A percentile compares a stretch with the other conserved stretches of the same genome.
These are phyloP conservation scores for Propithecus perrieri DNA, from an alignment of 2,797 vertebrate genomes.

Conservation along the genomic window DNA sequence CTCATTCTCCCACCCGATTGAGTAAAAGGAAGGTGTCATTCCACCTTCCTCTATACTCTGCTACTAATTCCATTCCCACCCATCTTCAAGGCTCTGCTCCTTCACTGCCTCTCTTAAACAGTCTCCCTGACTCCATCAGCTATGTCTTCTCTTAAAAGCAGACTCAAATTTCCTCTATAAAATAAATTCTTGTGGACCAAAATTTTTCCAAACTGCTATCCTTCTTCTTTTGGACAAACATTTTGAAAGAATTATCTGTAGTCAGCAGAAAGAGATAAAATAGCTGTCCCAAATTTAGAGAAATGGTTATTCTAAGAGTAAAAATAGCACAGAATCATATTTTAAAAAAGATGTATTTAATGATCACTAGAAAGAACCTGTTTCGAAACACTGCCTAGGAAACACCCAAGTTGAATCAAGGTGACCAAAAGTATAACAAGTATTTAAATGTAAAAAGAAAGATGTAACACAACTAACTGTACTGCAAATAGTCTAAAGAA, in stretches of 20 bases:
- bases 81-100: neutral
- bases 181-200: constrained; percentile 2
- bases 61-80: neutral
- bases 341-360: neutral
- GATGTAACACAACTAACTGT: neutral
- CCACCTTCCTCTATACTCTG: neutral
- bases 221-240: neutral
- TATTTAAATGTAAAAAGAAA: constrained; percentile 5
- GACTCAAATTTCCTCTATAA: neutral
- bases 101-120: neutral
- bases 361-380: constrained; percentile 1
- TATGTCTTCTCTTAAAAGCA: neutral
- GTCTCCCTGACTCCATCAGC: neutral
- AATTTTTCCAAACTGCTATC: constrained; percentile 14
- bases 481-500: constrained; percentile 9
- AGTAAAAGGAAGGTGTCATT: neutral
- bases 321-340: neutral
- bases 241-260: constrained; percentile 29
- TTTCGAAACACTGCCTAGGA: neutral
- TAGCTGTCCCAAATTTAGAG: constrained; percentile 36
- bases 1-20: neutral
- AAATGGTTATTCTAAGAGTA: constrained; percentile 35
- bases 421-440: neutral
- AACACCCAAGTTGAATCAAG: constrained; percentile 11
- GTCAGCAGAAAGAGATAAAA: neutral